Evolutionary conservation across 2,797 vertebrate species (phyloP), one percentile per base, ranked within the genome.

Genomic region (Platyrinchus mystaceus): DNA sequence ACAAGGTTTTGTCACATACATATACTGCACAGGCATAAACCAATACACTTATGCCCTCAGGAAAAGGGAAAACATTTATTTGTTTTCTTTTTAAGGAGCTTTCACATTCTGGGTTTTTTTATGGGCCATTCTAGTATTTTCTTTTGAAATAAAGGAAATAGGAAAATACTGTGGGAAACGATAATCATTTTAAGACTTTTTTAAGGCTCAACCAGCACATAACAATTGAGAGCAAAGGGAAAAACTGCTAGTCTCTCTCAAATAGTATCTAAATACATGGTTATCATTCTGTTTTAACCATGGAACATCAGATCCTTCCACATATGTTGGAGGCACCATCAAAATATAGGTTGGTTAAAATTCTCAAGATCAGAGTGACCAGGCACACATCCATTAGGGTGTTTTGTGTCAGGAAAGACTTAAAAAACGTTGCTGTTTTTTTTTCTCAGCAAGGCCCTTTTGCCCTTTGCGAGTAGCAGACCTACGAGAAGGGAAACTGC

Each of bases 401-500:
- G 43, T 59, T 87, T 69, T 84, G 12, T 66, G 24, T 79, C 71
- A 86, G 16, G 22, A 53, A 93, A 93, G 12, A 34, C 16, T 39
- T 69, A 91, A 77, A 94, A 95, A 75, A 8, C 17, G 4, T 17
- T 41, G 22, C 34, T 5, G 80, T 64, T 73, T 16, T 27, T 27
- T 91, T 67, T 86, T 58, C 50, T 76, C 58, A 90, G 50, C 27
- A 87, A 78, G 53, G 16, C 10, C 2, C 60, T 89, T 96, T 95
- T 8, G 28, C 80, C 49, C 70, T 95, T 79, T 93, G 49, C 46
- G 47, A 91, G 69, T 79, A 47, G 28, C 84, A 96, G 86, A 75
- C 71, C 91, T 95, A 76, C 9, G 15, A 85, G 59, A 89, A 88
- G 8, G 70, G 53, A 95, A 97, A 82, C 50, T 6, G 24, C 60